Conservation (phyloP, 92 coral and sea anemone genomes). For the Bergia sp. region DNA sequence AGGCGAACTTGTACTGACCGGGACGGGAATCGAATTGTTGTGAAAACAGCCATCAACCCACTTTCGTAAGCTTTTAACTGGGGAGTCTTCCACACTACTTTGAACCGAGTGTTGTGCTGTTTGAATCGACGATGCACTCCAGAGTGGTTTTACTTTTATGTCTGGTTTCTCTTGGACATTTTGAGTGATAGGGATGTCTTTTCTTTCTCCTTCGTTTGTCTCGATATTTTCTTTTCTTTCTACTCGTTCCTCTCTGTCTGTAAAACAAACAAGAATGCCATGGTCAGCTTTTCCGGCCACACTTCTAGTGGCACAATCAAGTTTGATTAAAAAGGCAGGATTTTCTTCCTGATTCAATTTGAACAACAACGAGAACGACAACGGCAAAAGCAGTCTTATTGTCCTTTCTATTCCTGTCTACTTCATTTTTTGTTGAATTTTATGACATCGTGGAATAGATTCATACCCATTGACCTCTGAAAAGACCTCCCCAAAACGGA, state of each 20-base stretch:
- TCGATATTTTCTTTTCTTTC: slow-evolving; percentile 64
- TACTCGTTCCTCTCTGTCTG: slow-evolving; percentile 65
- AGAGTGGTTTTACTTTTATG: slow-evolving; percentile 28
- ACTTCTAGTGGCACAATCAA: slow-evolving; percentile 25
- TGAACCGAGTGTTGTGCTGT: slow-evolving; percentile 39
- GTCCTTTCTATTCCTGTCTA: background rate
- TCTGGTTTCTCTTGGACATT: slow-evolving; percentile 33
- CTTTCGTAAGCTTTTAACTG: slow-evolving; percentile 93
- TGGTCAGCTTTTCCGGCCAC: slow-evolving; percentile 44
- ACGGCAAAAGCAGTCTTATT: background rate
- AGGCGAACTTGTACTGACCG: slow-evolving; percentile 52
- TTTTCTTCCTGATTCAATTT: slow-evolving; percentile 28
- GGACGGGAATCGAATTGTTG: slow-evolving; percentile 48
- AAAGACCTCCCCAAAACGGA: background rate
- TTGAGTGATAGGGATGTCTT: slow-evolving; percentile 1
- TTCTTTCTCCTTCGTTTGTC: slow-evolving; percentile 19
- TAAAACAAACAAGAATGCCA: slow-evolving; percentile 26
- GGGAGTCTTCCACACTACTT: slow-evolving; percentile 83
- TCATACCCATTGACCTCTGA: background rate
- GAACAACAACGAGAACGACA: background rate
- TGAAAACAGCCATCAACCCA: slow-evolving; percentile 99
- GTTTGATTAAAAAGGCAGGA: slow-evolving; percentile 6
- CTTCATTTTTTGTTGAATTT: background rate
- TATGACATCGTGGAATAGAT: background rate
- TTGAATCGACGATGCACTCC: slow-evolving; percentile 40